A percentile compares a stretch with the other conserved stretches of the same genome.
These are phyloP conservation scores for Nesospiza acunhae DNA, from an alignment of 2,113 vertebrate genomes.

Conservation along the genomic window DNA sequence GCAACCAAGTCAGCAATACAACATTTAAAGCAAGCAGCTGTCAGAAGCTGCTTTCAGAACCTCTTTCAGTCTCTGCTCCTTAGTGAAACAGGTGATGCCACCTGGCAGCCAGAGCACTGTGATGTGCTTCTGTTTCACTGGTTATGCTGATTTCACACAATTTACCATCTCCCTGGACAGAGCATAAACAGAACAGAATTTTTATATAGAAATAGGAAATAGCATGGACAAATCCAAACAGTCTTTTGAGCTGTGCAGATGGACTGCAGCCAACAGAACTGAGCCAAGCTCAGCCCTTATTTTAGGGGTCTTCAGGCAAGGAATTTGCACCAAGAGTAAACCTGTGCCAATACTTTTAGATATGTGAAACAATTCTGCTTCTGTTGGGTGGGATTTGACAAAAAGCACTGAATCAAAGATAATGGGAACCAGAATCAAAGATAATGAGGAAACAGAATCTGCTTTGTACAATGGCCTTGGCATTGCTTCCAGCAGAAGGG, in stretches of 20 bases:
- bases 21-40: not conserved
- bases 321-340: not conserved
- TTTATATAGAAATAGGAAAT: not conserved
- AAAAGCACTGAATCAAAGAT: not conserved
- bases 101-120: not conserved
- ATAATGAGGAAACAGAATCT: not conserved
- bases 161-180: not conserved
- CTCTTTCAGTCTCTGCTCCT: not conserved
- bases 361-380: not conserved
- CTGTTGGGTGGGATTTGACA: not conserved
- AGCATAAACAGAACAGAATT: not conserved
- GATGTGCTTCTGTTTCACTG: not conserved
- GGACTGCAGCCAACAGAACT: not conserved
- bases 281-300: not conserved
- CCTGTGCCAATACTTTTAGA: not conserved
- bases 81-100: not conserved
- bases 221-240: not conserved
- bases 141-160: not conserved
- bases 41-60: not conserved
- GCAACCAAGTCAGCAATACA: not conserved
- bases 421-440: not conserved
- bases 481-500: not conserved
- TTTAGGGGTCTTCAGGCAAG: not conserved
- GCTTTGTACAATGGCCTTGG: rapidly evolving
- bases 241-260: not conserved